Evolutionary conservation across 2,888 invertebrate genomes (phyloP).

Genomic region (Tetranychus truncatus): DNA sequence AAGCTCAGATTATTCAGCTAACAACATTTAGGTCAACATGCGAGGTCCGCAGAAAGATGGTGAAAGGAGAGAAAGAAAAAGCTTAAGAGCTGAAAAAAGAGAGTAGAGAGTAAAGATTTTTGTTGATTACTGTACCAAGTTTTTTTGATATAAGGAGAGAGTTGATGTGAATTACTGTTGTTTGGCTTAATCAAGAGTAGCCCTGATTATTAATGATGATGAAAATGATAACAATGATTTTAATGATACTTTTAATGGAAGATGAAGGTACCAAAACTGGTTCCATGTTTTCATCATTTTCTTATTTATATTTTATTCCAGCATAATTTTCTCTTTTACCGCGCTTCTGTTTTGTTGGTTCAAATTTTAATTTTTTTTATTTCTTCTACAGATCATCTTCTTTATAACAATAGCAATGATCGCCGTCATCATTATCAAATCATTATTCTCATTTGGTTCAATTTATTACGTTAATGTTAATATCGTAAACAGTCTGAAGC

Average conservation of each 20-base stretch:
- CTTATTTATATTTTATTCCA: background rate
- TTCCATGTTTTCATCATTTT: background rate
- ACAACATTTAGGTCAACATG: background rate
- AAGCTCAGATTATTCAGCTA: background rate
- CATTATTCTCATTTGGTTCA: background rate
- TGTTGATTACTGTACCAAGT: background rate
- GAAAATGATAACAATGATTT: background rate
- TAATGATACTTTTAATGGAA: background rate
- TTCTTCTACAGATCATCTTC: background rate
- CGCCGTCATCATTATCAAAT: background rate
- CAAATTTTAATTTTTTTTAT: background rate
- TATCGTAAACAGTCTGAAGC: too few relatives aligned
- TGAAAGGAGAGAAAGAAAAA: background rate
- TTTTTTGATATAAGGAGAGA: background rate
- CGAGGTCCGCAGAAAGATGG: background rate
- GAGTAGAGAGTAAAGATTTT: background rate
- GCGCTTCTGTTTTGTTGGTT: background rate
- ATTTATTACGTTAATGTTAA: background rate
- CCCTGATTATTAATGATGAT: background rate
- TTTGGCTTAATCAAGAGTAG: background rate
- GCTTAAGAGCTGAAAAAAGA: background rate
- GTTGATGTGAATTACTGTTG: background rate
- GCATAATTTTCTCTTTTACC: background rate
- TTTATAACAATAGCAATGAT: background rate
- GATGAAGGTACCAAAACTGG: background rate